phyloP scores from a whole-genome alignment of 2,113 vertebrate species.

The Xiphophorus maculatus region DNA sequence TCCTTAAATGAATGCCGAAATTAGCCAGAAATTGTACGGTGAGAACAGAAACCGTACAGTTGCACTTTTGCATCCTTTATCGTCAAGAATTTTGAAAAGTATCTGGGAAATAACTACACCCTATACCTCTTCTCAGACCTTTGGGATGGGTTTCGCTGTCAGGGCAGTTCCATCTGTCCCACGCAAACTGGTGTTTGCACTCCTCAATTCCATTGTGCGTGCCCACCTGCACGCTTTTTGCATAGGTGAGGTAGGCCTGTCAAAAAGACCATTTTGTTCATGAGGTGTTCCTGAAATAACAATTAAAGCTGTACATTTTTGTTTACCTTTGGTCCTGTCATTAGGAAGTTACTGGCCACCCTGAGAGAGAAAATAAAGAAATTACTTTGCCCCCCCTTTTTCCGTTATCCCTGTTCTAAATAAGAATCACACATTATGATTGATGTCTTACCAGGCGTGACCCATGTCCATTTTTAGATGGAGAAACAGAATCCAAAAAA shows the following conservation, averaged over 20 bases:
- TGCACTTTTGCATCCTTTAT: too few species aligned
- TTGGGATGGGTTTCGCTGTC: conserved; percentile 90
- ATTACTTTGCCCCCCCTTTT: neutral
- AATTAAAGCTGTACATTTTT: neutral
- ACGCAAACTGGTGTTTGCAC: conserved; percentile 94
- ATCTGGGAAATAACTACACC: neutral
- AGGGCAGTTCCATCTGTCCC: conserved; percentile 97
- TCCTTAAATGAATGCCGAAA: neutral
- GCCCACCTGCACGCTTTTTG: conserved; percentile 89
- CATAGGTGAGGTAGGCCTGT: conserved; percentile 91
- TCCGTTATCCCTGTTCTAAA: neutral
- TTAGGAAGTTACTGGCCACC: conserved; percentile 94
- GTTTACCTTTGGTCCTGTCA: conserved; percentile 95
- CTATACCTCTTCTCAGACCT: conserved; percentile 86
- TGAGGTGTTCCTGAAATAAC: neutral
- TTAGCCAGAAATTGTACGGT: too few species aligned
- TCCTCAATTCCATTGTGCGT: conserved; percentile 90
- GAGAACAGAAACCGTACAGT: too few species aligned
- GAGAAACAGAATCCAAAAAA: conserved; percentile 74
- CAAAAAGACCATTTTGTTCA: neutral
- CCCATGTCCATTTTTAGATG: conserved; percentile 67
- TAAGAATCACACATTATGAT: neutral
- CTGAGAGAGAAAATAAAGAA: conserved; percentile 69
- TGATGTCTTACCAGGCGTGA: conserved; percentile 85
- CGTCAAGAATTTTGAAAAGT: too few species aligned